phyloP scores from a whole-genome alignment of 2,113 vertebrate species.

The Girardinichthys multiradiatus region DNA sequence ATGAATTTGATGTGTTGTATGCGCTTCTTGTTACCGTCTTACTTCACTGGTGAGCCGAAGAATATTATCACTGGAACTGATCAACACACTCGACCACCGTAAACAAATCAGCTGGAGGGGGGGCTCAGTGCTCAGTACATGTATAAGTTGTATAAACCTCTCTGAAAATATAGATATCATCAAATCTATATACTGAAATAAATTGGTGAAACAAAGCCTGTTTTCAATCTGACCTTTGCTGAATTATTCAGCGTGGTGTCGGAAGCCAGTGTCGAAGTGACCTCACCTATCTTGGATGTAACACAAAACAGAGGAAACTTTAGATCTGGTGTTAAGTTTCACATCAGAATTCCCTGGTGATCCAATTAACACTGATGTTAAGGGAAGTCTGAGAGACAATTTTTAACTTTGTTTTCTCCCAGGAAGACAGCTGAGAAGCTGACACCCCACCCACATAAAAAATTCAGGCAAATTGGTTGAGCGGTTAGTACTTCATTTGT shows the following conservation, averaged over 20 bases:
- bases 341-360: constrained; percentile 29
- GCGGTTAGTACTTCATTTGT: no score
- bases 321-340: constrained; percentile 42
- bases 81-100: constrained; percentile 14
- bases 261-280: constrained; percentile 51
- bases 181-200: constrained; percentile 23
- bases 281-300: constrained; percentile 38
- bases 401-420: constrained; percentile 3
- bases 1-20: constrained; percentile 40
- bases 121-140: no score
- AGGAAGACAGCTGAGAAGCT: no score
- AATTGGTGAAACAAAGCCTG: constrained; percentile 15
- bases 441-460: no score
- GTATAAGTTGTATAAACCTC: no score
- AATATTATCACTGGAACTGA: constrained; percentile 43
- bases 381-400: no score
- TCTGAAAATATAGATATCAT: not conserved
- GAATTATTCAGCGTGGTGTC: constrained; percentile 64
- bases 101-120: constrained; percentile 20
- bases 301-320: constrained; percentile 43
- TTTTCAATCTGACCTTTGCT: constrained; percentile 32
- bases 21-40: constrained; percentile 24
- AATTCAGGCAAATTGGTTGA: no score
- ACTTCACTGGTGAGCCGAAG: constrained; percentile 33
- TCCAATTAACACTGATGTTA: not conserved